Percentiles rank a stretch among this genome's conserved stretches.
Conservation (phyloP, 2,113 vertebrate genomes). For the Nicator chloris region DNA sequence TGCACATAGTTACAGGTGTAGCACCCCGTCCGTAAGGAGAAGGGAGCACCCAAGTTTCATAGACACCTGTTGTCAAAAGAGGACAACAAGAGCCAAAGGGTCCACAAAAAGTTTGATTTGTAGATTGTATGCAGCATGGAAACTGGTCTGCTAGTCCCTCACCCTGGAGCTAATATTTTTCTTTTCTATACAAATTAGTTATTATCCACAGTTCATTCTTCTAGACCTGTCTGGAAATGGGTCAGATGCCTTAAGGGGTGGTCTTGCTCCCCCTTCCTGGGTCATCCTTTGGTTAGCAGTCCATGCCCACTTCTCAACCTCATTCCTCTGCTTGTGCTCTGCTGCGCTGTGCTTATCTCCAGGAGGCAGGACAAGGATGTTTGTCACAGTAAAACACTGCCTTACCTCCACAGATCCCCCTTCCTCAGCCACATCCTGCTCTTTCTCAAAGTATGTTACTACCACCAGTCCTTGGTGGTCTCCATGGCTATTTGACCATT, state of each 20-base stretch:
- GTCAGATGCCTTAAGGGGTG: neutral
- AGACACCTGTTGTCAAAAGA: neutral
- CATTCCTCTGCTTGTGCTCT: neutral
- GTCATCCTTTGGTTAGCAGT: neutral
- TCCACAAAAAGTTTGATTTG: neutral
- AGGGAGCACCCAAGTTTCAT: neutral
- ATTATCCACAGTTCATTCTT: neutral
- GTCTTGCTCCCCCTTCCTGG: neutral
- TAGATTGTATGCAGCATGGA: neutral
- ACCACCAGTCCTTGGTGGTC: too few species aligned
- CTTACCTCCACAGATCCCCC: neutral
- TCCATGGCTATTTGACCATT: accelerated
- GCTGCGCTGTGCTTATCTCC: neutral
- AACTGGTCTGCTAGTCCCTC: neutral
- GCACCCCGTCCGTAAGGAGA: neutral
- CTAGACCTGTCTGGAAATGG: neutral
- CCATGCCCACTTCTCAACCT: neutral
- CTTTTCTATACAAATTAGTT: neutral
- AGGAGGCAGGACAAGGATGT: neutral
- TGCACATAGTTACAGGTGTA: neutral
- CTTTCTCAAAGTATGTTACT: neutral
- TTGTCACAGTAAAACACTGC: neutral
- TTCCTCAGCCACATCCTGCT: neutral
- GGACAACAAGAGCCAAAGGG: neutral
- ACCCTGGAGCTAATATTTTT: neutral